Conservation (phyloP, 2,888 invertebrate species). For the Cheilosia variabilis region DNA sequence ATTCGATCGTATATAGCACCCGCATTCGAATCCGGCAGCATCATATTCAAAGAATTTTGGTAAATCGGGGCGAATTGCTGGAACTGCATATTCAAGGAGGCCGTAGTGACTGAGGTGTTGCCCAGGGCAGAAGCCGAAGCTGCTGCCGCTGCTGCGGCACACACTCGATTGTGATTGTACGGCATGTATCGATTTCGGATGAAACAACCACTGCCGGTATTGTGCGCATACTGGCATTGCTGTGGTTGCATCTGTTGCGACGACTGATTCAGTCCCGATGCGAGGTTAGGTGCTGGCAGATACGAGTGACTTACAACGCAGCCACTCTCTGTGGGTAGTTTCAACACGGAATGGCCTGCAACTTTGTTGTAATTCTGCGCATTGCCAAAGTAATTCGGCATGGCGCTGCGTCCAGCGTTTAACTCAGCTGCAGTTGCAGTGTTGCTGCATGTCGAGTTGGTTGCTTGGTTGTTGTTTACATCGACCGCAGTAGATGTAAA, state of each 20-base stretch:
- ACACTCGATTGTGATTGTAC: conserved; percentile 80
- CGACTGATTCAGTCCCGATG: conserved; percentile 29
- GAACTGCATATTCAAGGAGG: conserved; percentile 69
- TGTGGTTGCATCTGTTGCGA: conserved; percentile 53
- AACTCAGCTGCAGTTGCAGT: conserved; percentile 28
- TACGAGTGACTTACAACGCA: conserved; percentile 31
- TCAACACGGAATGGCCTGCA: conserved; percentile 45
- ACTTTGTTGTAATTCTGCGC: conserved; percentile 57
- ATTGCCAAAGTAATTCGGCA: conserved; percentile 58
- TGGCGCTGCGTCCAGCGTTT: conserved; percentile 41
- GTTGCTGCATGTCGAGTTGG: conserved; percentile 31
- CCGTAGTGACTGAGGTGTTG: conserved; percentile 53
- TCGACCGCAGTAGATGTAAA: conserved; percentile 48
- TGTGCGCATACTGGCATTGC: conserved; percentile 78
- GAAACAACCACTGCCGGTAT: conserved; percentile 76
- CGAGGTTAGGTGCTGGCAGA: conserved; percentile 36
- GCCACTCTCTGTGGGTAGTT: conserved; percentile 26
- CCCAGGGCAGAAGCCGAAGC: conserved; percentile 70
- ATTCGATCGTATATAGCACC: conserved; percentile 47
- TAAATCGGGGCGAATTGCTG: conserved; percentile 79
- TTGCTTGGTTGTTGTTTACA: conserved; percentile 45
- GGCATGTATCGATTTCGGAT: conserved; percentile 82
- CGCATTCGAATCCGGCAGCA: conserved; percentile 26
- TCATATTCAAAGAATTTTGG: conserved; percentile 72
- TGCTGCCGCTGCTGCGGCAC: conserved; percentile 77